Evolutionary conservation across 2,113 vertebrate genomes (phyloP), one percentile per base, ranked within the genome.

Genomic region (Dinomys branickii): DNA sequence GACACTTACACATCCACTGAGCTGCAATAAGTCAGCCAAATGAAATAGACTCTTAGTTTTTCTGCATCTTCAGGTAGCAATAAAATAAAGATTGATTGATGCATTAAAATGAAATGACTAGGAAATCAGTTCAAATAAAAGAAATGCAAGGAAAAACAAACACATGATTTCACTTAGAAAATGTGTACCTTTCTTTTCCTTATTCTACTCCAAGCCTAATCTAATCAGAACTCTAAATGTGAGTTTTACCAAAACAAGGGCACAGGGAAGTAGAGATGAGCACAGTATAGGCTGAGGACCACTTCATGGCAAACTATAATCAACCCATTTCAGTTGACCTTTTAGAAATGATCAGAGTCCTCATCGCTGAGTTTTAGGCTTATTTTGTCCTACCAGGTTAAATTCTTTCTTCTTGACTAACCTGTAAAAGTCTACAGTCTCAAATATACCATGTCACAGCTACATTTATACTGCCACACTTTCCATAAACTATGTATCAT

Each of bases 281-380:
- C n/a, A 44, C 2, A 35, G 84, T 56, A 50, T 90, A 96, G 89
- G 86, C 87, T 89, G 94, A 96, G 91, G 33, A 63, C 35, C 83
- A 89, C 86, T 94, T 83, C 69, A 80, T 47, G 56, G 58, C 13
- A 78, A 96, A 89, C 7, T 93, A 50, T 89, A 88, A 93, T 90
- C 67, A 95, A 8, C 47, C 87, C 71, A 87, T 78, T 96, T 89
- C 50, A 94, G 67, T 24, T 94, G 90, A 96, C 75, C 56, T 91
- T 93, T 94, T 44, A 91, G 77, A 81, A 52, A 91, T 33, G 47
- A 90, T 90, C 41, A 91, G 8, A 75, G 5, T 33, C 85, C 88
- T 86, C 44, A 6, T 87, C 52, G 75, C 9, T 61, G 58, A 96
- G 54, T 88, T 90, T 71, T 52, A 85, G 58, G 41, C 4, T 22